Conservation (phyloP, 2,113 vertebrate genomes). For the Rhizomys pruinosus region DNA sequence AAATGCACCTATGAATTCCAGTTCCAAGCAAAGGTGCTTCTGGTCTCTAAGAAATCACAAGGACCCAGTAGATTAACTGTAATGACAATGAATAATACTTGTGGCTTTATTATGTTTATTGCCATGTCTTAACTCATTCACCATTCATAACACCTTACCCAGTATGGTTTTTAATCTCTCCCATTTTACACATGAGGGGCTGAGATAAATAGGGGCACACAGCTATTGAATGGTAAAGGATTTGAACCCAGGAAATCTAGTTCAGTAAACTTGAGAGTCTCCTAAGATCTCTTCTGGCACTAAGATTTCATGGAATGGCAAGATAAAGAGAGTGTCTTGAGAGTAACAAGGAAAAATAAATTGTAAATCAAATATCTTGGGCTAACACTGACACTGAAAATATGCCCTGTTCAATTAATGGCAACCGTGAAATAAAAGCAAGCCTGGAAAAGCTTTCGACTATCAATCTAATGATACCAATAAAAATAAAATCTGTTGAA, state of each 20-base stretch:
- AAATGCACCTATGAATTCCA: background rate
- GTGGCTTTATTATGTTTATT: background rate
- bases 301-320: constrained; percentile 20
- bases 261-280: background rate
- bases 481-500: constrained; percentile 57
- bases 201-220: background rate
- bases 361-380: background rate
- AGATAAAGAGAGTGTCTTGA: background rate
- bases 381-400: background rate
- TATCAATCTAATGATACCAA: background rate
- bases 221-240: background rate
- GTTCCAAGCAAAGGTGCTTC: background rate
- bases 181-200: constrained; percentile 35
- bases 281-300: background rate
- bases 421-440: constrained; percentile 18
- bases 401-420: background rate
- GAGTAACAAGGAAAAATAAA: background rate
- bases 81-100: constrained; percentile 1
- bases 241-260: constrained; percentile 13
- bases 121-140: constrained; percentile 32
- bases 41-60: background rate
- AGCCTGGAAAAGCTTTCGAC: background rate
- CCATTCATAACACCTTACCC: background rate
- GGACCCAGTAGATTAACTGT: background rate
- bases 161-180: background rate